Conservation (phyloP, 2,888 invertebrate genomes). For the Trachelus tabidus region DNA sequence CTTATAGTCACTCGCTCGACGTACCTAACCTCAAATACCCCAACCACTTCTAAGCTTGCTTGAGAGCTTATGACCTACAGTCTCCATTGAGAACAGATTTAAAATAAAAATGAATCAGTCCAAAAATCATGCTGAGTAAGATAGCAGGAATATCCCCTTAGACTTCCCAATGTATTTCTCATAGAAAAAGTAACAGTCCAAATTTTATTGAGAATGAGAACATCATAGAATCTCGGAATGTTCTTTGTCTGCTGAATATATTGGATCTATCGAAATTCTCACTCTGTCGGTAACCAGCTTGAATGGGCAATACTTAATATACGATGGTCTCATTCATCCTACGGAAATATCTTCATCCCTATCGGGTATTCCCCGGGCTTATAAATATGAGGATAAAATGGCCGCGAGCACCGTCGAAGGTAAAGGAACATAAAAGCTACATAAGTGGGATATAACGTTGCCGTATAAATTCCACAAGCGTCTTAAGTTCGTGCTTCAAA, state of each 20-base stretch:
- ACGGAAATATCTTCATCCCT: not conserved
- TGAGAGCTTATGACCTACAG: not conserved
- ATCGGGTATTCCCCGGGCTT: not conserved
- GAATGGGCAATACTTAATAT: not conserved
- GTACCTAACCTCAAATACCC: not conserved
- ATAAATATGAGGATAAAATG: not conserved
- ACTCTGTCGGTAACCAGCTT: not conserved
- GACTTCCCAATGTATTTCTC: not conserved
- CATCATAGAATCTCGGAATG: not conserved
- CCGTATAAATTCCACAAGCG: conserved; percentile 43
- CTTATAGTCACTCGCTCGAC: not conserved
- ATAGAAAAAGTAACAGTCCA: not conserved
- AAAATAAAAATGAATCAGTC: not conserved
- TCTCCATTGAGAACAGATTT: not conserved
- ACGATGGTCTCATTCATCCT: not conserved
- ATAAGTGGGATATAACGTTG: not conserved
- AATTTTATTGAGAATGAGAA: not conserved
- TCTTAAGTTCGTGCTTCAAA: conserved; percentile 46
- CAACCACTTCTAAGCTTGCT: not conserved
- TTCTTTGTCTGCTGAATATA: not conserved
- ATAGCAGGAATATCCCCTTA: not conserved
- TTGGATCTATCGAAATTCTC: not conserved
- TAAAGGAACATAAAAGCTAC: not conserved
- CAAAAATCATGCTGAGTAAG: not conserved
- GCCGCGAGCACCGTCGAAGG: not conserved